Conservation (phyloP, 2,113 vertebrate genomes). For the Ammospiza nelsoni region DNA sequence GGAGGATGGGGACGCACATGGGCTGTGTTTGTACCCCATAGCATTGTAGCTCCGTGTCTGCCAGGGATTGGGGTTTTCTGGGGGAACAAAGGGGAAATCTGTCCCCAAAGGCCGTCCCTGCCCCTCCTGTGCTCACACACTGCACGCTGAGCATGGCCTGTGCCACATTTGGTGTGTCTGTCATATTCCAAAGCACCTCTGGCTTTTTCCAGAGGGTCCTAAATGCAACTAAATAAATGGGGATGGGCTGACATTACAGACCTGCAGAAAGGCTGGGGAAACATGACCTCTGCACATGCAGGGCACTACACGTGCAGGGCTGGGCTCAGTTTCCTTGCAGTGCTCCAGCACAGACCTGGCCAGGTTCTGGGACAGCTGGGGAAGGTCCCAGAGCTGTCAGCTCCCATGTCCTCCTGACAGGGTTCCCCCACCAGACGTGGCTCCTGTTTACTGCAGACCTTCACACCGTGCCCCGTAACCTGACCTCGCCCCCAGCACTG, state of each 20-base stretch:
- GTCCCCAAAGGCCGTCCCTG: background rate
- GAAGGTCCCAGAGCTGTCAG: background rate
- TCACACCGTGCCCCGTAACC: background rate
- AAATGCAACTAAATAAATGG: background rate
- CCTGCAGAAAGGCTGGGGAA: background rate
- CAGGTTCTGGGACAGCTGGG: background rate
- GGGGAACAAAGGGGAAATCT: background rate
- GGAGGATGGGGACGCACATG: background rate
- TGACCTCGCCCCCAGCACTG: fast-evolving
- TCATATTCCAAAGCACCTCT: background rate
- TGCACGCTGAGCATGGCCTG: background rate
- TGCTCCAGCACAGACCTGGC: background rate
- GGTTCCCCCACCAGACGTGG: background rate
- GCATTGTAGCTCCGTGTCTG: background rate
- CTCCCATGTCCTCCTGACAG: background rate
- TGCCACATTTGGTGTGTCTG: fast-evolving
- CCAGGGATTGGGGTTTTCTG: background rate
- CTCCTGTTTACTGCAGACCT: background rate
- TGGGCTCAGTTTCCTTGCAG: background rate
- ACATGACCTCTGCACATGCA: fast-evolving
- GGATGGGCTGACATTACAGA: background rate
- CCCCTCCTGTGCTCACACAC: background rate
- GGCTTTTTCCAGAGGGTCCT: background rate
- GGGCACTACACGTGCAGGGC: background rate
- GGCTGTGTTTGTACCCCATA: background rate